Percentiles rank a stretch among this genome's conserved stretches.
These are phyloP conservation scores for Kuschelorhynchus macadamiae DNA, from an alignment of 2,888 invertebrate species.

Conservation along the genomic window DNA sequence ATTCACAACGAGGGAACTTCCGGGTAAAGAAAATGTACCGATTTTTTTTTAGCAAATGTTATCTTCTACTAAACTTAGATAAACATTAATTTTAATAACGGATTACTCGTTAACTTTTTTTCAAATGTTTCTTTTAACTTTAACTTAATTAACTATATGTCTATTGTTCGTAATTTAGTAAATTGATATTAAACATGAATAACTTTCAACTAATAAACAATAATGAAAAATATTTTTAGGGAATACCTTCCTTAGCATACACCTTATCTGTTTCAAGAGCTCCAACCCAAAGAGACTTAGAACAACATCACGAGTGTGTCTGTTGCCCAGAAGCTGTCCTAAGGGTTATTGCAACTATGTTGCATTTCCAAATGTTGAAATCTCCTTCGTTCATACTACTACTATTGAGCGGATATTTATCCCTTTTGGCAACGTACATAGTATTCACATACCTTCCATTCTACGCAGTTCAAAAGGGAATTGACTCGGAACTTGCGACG, in stretches of 20 bases:
- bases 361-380: constrained; percentile 61
- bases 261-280: constrained; percentile 73
- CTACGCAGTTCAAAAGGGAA: constrained; percentile 69
- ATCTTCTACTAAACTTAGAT: too few species aligned
- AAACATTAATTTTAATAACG: too few species aligned
- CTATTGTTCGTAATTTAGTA: too few species aligned
- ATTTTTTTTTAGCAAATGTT: too few species aligned
- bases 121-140: too few species aligned
- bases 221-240: constrained; percentile 16
- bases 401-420: constrained; percentile 74
- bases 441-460: constrained; percentile 79
- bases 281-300: constrained; percentile 67
- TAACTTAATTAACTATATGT: too few species aligned
- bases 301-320: constrained; percentile 67
- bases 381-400: constrained; percentile 57
- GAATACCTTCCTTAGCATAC: constrained; percentile 60
- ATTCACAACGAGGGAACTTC: too few species aligned
- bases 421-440: constrained; percentile 84
- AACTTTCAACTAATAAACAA: background rate
- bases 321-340: constrained; percentile 64
- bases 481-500: constrained; percentile 69
- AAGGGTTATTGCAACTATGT: constrained; percentile 63
- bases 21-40: too few species aligned
- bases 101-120: too few species aligned
- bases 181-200: background rate